Conservation (phyloP, 2,797 vertebrate species). For the Sebastes matsubarae region DNA sequence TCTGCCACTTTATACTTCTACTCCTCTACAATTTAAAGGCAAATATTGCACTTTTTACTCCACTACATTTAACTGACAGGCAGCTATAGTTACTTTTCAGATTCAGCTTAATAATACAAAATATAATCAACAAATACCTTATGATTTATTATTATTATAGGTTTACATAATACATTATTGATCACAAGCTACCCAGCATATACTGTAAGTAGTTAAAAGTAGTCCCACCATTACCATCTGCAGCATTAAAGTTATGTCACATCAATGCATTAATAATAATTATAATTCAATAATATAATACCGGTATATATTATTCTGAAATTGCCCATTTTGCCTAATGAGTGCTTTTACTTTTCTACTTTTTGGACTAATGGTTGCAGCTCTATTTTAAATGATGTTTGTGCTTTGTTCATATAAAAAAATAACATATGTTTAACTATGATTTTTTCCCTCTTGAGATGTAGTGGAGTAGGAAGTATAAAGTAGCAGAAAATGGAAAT, state of each 20-base stretch:
- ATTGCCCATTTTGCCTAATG: neutral
- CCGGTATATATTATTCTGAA: neutral
- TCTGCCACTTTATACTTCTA: neutral
- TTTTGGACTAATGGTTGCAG: accelerated
- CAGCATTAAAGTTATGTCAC: neutral
- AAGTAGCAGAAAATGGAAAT: neutral
- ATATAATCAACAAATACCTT: neutral
- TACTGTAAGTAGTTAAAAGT: too few species aligned
- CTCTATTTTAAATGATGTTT: neutral
- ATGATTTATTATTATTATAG: neutral
- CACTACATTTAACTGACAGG: neutral
- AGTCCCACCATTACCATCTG: neutral
- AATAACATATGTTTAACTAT: too few species aligned
- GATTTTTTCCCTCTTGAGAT: neutral
- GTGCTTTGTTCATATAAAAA: too few species aligned
- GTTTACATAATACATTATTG: neutral
- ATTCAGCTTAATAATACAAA: neutral
- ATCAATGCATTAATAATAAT: neutral
- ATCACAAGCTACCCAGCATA: neutral
- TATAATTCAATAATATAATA: neutral
- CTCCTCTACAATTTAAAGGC: accelerated
- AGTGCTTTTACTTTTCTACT: neutral
- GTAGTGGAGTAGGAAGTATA: neutral
- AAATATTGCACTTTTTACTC: neutral
- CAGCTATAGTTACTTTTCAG: neutral